These are phyloP conservation scores for Pygoscelis adeliae DNA, from an alignment of 2,113 vertebrate genomes.

Conservation along the genomic window DNA sequence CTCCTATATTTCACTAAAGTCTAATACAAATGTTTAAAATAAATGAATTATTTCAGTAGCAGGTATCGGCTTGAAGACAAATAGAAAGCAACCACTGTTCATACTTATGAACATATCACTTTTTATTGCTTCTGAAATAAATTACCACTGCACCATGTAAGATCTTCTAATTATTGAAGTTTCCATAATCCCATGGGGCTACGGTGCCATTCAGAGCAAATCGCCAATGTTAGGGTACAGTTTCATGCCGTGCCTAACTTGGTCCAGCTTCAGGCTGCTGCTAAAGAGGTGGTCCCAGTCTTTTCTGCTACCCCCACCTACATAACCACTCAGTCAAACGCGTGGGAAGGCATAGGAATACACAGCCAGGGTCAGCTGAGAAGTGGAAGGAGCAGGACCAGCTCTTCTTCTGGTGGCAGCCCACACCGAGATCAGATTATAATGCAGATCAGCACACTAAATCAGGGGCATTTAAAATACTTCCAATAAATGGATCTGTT, in stretches of 20 bases:
- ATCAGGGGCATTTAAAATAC: neutral
- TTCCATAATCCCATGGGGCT: neutral
- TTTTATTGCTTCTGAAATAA: neutral
- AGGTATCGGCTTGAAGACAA: neutral
- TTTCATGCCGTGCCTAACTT: neutral
- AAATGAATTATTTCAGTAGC: neutral
- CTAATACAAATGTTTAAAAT: neutral
- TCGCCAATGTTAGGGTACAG: accelerated
- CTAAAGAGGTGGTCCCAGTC: neutral
- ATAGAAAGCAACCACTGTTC: neutral
- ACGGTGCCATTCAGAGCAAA: neutral
- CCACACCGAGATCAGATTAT: neutral
- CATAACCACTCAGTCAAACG: accelerated
- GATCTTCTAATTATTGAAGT: neutral
- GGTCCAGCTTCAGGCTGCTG: neutral
- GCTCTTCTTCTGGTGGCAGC: neutral
- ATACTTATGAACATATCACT: accelerated
- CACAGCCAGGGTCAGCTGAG: neutral
- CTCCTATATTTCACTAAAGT: neutral
- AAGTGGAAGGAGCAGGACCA: neutral
- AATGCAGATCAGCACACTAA: neutral
- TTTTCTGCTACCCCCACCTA: neutral
- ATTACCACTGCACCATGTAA: neutral
- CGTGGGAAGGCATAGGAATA: neutral
- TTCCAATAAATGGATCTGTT: neutral